Evolutionary conservation across 2,888 invertebrate genomes (phyloP).

Genomic region (Trypoxylon attenuatum): DNA sequence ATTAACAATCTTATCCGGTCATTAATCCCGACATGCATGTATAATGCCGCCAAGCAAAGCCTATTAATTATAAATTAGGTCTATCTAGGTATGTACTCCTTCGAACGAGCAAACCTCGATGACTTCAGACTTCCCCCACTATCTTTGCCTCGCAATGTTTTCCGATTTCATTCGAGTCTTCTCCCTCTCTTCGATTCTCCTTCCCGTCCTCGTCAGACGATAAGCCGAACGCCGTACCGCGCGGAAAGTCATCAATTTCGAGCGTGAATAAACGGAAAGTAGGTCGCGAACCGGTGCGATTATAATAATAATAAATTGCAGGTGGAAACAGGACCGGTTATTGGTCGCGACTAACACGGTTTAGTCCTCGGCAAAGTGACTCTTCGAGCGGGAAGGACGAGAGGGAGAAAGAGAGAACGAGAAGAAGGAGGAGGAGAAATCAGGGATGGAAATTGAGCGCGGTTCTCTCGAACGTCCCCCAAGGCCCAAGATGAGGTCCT

Average conservation of each 20-base stretch:
- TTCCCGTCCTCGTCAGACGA: background rate
- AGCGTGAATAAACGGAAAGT: constrained; percentile 23
- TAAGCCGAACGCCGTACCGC: background rate
- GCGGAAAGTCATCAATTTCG: constrained; percentile 25
- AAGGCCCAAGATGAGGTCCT: background rate
- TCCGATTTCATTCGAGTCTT: background rate
- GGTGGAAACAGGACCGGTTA: too few relatives aligned
- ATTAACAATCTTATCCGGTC: constrained; percentile 62
- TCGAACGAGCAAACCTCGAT: too few relatives aligned
- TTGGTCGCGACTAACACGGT: too few relatives aligned
- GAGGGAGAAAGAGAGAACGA: too few relatives aligned
- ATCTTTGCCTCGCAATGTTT: background rate
- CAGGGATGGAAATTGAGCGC: too few relatives aligned
- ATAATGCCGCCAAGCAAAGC: constrained; percentile 25
- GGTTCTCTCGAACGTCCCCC: too few relatives aligned
- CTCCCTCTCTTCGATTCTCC: background rate
- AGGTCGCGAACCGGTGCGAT: constrained; percentile 21
- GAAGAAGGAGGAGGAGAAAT: too few relatives aligned
- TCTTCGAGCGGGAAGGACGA: too few relatives aligned
- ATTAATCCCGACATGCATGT: constrained; percentile 56
- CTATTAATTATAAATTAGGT: constrained; percentile 51
- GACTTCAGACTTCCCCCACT: too few relatives aligned
- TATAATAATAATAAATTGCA: too few relatives aligned
- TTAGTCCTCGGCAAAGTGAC: too few relatives aligned
- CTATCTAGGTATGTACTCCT: constrained; percentile 41